A percentile compares a stretch with the other conserved stretches of the same genome.
Evolutionary conservation across 2,113 vertebrate genomes (phyloP).

Genomic region (Brienomyrus brachyistius): DNA sequence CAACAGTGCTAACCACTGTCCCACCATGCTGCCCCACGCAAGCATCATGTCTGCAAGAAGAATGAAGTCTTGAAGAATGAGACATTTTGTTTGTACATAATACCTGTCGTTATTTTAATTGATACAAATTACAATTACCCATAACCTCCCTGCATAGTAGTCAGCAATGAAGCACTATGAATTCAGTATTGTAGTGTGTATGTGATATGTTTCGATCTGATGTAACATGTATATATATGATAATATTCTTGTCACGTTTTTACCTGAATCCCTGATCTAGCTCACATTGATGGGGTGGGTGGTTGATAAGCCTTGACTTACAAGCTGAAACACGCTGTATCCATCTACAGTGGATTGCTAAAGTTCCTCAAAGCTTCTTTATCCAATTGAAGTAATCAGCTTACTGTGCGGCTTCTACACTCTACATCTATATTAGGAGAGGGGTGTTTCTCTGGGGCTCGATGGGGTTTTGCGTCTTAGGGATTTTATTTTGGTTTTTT

Average conservation of each 20-base stretch:
- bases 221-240: neutral
- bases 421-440: conserved; percentile 51
- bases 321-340: conserved; percentile 30
- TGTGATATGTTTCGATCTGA: neutral
- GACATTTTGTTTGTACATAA: neutral
- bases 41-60: neutral
- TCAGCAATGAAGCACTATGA: neutral
- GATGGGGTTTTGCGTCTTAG: conserved; percentile 10
- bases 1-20: neutral
- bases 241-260: neutral
- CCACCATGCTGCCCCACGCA: neutral
- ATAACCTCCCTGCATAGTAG: neutral
- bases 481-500: conserved; percentile 14
- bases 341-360: conserved; percentile 46
- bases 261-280: conserved; percentile 6
- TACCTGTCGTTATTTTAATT: neutral
- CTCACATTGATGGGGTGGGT: neutral
- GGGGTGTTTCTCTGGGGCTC: conserved; percentile 48
- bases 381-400: conserved; percentile 69
- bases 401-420: conserved; percentile 53
- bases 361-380: conserved; percentile 58
- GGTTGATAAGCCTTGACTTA: conserved; percentile 28
- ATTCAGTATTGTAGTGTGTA: neutral
- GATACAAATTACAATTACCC: neutral
- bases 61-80: neutral